These are phyloP conservation scores for Elymnias hypermnestra DNA, from an alignment of 1,140 invertebrate genomes.

Conservation along the genomic window DNA sequence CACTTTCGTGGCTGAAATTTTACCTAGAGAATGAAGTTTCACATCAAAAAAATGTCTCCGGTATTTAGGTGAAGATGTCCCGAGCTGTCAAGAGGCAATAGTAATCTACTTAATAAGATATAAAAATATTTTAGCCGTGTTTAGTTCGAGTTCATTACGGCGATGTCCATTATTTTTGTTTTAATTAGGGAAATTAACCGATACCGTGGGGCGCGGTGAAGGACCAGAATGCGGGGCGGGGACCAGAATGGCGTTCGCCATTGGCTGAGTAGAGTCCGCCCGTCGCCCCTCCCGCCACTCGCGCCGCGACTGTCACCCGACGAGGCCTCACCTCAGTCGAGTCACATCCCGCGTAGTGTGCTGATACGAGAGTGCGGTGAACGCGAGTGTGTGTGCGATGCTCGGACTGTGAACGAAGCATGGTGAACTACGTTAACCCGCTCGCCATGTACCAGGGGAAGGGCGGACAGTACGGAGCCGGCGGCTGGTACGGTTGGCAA, in stretches of 20 bases:
- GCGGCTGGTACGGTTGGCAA: constrained; percentile 72
- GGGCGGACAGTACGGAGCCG: constrained; percentile 65
- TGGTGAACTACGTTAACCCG: constrained; percentile 79
- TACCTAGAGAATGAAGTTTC: too few relatives aligned
- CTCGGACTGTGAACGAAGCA: constrained; percentile 67
- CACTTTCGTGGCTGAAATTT: too few relatives aligned
- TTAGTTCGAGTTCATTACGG: constrained; percentile 46
- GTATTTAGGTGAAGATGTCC: too few relatives aligned
- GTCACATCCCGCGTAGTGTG: constrained; percentile 36
- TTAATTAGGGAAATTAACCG: constrained; percentile 72
- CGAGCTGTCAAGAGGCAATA: too few relatives aligned
- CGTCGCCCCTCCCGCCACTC: constrained; percentile 20
- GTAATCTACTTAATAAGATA: constrained; percentile 10
- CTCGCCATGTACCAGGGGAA: constrained; percentile 78
- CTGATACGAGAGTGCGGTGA: constrained; percentile 49
- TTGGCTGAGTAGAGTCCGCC: constrained; percentile 24
- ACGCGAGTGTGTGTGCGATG: constrained; percentile 63
- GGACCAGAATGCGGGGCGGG: constrained; percentile 24
- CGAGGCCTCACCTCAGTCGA: constrained; percentile 35
- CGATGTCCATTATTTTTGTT: constrained; percentile 68
- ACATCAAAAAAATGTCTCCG: too few relatives aligned
- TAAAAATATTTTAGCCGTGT: constrained; percentile 25
- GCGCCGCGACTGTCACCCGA: constrained; percentile 24
- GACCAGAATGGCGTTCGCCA: constrained; percentile 14
- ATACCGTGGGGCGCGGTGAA: constrained; percentile 38